These are phyloP conservation scores for Mungos mungo DNA, from an alignment of 2,113 vertebrate genomes.

Conservation along the genomic window DNA sequence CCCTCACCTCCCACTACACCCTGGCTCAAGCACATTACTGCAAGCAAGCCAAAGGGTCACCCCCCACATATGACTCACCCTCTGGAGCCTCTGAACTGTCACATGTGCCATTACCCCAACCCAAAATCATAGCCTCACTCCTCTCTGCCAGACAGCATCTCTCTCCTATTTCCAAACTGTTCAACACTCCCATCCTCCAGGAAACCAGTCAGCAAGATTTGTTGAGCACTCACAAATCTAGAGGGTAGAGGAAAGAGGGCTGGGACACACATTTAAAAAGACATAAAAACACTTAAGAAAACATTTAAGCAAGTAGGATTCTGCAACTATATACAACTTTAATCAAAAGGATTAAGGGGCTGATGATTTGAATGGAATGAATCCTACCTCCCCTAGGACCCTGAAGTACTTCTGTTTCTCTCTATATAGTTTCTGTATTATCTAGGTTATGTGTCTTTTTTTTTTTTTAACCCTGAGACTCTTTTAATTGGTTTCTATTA, in stretches of 20 bases:
- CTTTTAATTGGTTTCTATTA: conserved; percentile 31
- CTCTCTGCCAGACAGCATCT: conserved; percentile 61
- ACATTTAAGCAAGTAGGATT: conserved; percentile 55
- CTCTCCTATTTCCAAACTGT: conserved; percentile 65
- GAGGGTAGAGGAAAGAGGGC: conserved; percentile 52
- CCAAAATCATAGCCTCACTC: conserved; percentile 47
- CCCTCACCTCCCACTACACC: conserved; percentile 51
- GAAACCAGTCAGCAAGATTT: conserved; percentile 71
- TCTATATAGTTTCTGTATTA: background rate
- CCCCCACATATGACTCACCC: conserved; percentile 69
- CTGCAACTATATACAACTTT: conserved; percentile 8
- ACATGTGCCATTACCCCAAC: conserved; percentile 55
- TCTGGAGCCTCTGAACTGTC: conserved; percentile 62
- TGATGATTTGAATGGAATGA: conserved; percentile 31
- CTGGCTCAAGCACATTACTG: conserved; percentile 48
- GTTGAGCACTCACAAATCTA: conserved; percentile 60
- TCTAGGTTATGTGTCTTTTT: background rate
- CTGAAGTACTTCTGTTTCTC: conserved; percentile 7
- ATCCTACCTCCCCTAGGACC: background rate
- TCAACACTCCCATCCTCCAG: conserved; percentile 58
- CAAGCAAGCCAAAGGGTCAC: conserved; percentile 13
- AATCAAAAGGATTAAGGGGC: background rate
- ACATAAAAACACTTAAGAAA: conserved; percentile 65
- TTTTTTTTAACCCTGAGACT: conserved; percentile 22
- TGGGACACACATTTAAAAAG: conserved; percentile 47